Percentiles rank a stretch among this genome's conserved stretches.
These are phyloP conservation scores for Scaptodrosophila latifasciaeformis DNA, from an alignment of 2,888 invertebrate genomes.

Conservation along the genomic window DNA sequence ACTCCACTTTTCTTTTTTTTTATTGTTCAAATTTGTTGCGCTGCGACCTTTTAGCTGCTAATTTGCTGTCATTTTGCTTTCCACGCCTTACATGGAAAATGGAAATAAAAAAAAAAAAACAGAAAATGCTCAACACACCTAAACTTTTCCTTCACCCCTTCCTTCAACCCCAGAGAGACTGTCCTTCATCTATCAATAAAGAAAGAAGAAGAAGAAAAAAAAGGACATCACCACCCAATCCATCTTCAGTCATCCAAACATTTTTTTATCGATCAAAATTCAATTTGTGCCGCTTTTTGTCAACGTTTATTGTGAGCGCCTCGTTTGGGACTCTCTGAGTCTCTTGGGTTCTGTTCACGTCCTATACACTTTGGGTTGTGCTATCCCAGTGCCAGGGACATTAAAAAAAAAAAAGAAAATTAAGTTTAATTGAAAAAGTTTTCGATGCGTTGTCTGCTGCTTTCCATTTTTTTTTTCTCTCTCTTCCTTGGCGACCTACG, in stretches of 20 bases:
- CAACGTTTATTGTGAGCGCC: constrained; percentile 35
- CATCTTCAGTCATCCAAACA: constrained; percentile 29
- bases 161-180: too few relatives aligned
- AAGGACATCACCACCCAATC: too few relatives aligned
- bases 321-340: too few relatives aligned
- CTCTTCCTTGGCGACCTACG: background rate
- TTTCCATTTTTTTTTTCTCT: constrained; percentile 1
- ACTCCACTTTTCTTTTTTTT: too few relatives aligned
- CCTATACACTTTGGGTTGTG: too few relatives aligned
- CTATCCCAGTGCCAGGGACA: background rate
- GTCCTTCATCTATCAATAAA: too few relatives aligned
- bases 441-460: constrained; percentile 36
- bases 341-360: too few relatives aligned
- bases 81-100: too few relatives aligned
- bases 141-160: background rate
- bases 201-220: too few relatives aligned
- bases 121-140: background rate
- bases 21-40: too few relatives aligned
- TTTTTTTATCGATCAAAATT: constrained; percentile 70
- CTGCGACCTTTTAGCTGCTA: constrained; percentile 52
- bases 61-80: constrained; percentile 62
- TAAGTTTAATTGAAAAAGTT: constrained; percentile 68
- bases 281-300: constrained; percentile 61
- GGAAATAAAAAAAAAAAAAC: too few relatives aligned
- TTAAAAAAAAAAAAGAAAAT: constrained; percentile 34